Percentiles rank a stretch among this genome's conserved stretches.
Conservation (phyloP, 2,113 vertebrate species). For the Hydrolagus affinis region DNA sequence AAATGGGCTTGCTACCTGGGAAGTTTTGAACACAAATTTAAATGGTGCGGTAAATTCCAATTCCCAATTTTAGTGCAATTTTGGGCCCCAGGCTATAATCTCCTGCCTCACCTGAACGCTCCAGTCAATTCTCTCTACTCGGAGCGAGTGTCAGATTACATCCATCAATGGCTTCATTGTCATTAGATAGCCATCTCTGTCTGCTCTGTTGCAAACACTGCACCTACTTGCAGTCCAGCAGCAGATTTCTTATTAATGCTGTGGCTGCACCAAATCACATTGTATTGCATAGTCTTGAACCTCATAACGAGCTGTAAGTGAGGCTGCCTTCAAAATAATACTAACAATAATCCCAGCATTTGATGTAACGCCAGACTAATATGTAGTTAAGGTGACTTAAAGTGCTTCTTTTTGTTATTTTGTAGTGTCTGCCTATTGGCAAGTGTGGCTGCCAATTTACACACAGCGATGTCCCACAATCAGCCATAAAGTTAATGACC, state of each 20-base stretch:
- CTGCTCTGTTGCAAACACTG: not conserved
- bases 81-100: not conserved
- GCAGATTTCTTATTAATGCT: not conserved
- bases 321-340: no score
- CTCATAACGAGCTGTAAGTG: no score
- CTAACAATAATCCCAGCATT: no score
- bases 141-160: constrained; percentile 9
- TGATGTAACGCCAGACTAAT: no score
- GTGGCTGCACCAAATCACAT: not conserved
- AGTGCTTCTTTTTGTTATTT: no score
- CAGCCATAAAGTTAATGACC: no score
- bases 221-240: not conserved
- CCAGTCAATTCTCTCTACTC: not conserved
- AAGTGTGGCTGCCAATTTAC: no score
- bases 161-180: constrained; percentile 21
- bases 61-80: not conserved
- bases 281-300: no score
- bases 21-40: constrained; percentile 16
- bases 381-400: no score
- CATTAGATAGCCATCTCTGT: constrained; percentile 10
- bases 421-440: no score
- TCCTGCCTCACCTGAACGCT: not conserved
- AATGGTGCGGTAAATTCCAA: not conserved
- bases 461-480: no score
- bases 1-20: no score